Percentiles rank a stretch among this genome's conserved stretches.
phyloP scores from a whole-genome alignment of 2,888 invertebrate species.

The Gastracanthus pulcherrimus region DNA sequence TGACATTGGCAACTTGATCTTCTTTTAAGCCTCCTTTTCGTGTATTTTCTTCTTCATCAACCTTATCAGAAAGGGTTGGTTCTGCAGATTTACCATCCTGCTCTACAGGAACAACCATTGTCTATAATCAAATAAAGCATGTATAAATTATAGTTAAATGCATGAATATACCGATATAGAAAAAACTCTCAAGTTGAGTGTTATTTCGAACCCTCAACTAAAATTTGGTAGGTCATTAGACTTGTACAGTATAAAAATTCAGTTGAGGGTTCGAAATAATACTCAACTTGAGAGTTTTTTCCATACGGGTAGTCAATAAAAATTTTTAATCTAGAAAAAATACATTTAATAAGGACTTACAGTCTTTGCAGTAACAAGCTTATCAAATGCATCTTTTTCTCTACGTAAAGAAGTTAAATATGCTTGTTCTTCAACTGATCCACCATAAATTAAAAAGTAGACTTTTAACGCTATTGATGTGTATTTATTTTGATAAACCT shows the following conservation, averaged over 20 bases:
- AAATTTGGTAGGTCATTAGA: too few species aligned
- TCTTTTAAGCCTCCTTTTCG: constrained; percentile 82
- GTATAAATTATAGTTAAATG: constrained; percentile 26
- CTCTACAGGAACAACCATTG: constrained; percentile 92
- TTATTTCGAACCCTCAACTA: too few species aligned
- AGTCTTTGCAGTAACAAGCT: constrained; percentile 93
- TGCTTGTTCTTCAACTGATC: constrained; percentile 97
- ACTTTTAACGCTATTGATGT: constrained; percentile 82
- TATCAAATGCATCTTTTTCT: constrained; percentile 97
- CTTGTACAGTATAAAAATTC: too few species aligned
- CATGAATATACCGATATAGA: background rate
- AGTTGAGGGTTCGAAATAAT: too few species aligned
- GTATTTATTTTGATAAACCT: constrained; percentile 82
- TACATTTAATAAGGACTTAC: too few species aligned
- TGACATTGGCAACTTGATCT: constrained; percentile 46
- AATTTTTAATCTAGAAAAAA: constrained; percentile 6
- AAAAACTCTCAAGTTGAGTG: too few species aligned
- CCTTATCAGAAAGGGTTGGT: constrained; percentile 70
- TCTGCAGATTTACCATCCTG: constrained; percentile 88
- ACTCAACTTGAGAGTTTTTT: too few species aligned
- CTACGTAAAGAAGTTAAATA: constrained; percentile 93
- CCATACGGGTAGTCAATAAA: background rate
- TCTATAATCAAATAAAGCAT: constrained; percentile 78
- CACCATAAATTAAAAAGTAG: constrained; percentile 93
- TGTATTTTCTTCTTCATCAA: constrained; percentile 78